These are phyloP conservation scores for Valencia hispanica DNA, from an alignment of 2,797 vertebrate genomes.

Conservation along the genomic window DNA sequence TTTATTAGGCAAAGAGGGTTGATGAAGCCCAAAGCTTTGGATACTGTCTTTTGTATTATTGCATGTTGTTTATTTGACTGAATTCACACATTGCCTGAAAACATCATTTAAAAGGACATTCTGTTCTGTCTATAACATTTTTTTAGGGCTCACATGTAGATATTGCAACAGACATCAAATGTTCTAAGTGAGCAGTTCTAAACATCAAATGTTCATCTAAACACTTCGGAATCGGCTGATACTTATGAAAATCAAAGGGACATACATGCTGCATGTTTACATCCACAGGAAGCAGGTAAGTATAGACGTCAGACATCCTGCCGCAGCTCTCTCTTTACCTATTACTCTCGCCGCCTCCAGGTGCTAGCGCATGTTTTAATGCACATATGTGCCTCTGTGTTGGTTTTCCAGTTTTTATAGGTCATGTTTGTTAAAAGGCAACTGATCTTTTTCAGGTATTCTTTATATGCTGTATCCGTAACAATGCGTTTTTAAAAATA, in stretches of 20 bases:
- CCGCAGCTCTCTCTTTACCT: constrained; percentile 39
- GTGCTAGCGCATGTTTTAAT: constrained; percentile 34
- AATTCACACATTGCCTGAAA: not conserved
- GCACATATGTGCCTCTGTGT: not conserved
- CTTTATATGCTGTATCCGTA: not conserved
- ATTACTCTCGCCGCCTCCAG: constrained; percentile 42
- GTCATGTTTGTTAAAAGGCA: constrained; percentile 3
- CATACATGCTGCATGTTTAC: constrained; percentile 45
- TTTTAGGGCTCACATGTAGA: not conserved
- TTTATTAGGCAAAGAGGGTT: not conserved
- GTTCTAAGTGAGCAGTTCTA: not conserved
- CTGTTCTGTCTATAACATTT: not conserved
- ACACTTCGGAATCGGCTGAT: constrained; percentile 23
- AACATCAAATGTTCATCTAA: constrained; percentile 22
- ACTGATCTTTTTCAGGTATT: not conserved
- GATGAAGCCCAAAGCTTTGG: not conserved
- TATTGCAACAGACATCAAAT: constrained; percentile 11
- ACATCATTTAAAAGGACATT: constrained; percentile 2
- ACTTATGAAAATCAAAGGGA: constrained; percentile 50
- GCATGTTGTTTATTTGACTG: not conserved
- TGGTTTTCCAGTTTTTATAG: not conserved
- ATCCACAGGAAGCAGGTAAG: constrained; percentile 69
- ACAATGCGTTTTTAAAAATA: not conserved
- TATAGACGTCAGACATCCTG: constrained; percentile 65
- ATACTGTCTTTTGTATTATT: not conserved